These are phyloP conservation scores for Austrolebias charrua DNA, from an alignment of 2,797 vertebrate species.

Conservation along the genomic window DNA sequence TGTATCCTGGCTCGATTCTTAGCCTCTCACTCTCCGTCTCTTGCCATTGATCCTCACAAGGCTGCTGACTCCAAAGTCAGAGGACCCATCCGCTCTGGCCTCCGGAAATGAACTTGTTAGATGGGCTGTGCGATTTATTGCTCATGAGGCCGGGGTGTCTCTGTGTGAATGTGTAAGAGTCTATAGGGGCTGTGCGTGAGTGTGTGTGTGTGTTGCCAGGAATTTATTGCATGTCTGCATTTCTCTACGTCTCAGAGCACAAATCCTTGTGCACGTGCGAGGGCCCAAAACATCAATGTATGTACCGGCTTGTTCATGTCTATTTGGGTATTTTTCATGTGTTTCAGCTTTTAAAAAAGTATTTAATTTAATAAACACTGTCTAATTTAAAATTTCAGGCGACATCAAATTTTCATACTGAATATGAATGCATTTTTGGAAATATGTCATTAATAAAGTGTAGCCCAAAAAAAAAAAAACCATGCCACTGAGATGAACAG, in stretches of 20 bases:
- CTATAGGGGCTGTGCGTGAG: slow-evolving; percentile 49
- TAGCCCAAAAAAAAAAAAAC: no score
- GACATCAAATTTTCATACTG: no score
- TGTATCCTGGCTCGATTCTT: slow-evolving; percentile 80
- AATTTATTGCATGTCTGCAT: slow-evolving; percentile 74
- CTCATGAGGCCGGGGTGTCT: slow-evolving; percentile 74
- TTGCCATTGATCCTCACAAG: slow-evolving; percentile 82
- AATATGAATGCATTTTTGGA: no score
- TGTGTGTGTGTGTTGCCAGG: slow-evolving; percentile 33
- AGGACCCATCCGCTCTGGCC: slow-evolving; percentile 77
- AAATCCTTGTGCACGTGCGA: slow-evolving; percentile 20
- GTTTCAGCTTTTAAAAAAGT: slow-evolving; percentile 35
- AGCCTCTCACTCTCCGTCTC: slow-evolving; percentile 75
- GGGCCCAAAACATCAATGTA: slow-evolving; percentile 41
- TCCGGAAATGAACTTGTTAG: slow-evolving; percentile 85
- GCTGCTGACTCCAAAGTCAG: slow-evolving; percentile 83
- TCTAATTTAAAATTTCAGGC: not conserved
- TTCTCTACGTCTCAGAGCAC: slow-evolving; percentile 56
- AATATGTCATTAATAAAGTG: no score
- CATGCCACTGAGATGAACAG: no score
- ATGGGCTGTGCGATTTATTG: slow-evolving; percentile 82
- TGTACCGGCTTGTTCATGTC: slow-evolving; percentile 25
- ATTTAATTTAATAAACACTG: slow-evolving; percentile 12
- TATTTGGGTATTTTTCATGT: slow-evolving; percentile 35
- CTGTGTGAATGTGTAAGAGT: slow-evolving; percentile 63